phyloP scores from a whole-genome alignment of 2,888 invertebrate genomes.

The Malthinus seriepunctatus region DNA sequence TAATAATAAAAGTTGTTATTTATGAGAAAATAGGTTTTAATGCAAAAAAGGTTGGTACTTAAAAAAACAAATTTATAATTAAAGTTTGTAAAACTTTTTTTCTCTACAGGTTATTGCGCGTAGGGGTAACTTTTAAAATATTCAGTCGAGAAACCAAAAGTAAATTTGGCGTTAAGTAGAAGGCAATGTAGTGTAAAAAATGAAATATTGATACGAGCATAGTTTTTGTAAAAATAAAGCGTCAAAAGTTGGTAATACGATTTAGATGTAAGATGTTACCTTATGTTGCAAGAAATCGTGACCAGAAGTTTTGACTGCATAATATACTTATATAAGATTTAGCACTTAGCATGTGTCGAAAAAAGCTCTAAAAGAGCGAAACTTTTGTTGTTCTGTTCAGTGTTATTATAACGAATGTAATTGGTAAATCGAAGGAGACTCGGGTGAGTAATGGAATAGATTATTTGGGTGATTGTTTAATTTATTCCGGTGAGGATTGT shows the following conservation, averaged over 20 bases:
- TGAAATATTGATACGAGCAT: slow-evolving; percentile 37
- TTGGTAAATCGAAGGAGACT: slow-evolving; percentile 35
- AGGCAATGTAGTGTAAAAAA: slow-evolving; percentile 22
- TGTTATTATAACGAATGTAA: slow-evolving; percentile 31
- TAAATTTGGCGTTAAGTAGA: too few relatives aligned
- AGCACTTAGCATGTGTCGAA: slow-evolving; percentile 33
- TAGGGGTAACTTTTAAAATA: too few relatives aligned
- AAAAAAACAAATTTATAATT: too few relatives aligned
- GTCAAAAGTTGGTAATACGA: slow-evolving; percentile 50
- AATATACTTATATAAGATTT: slow-evolving; percentile 52
- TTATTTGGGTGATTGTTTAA: slow-evolving; percentile 34
- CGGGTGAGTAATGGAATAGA: slow-evolving; percentile 32
- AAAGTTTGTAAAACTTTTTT: too few relatives aligned
- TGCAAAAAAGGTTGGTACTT: too few relatives aligned
- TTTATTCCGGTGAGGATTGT: slow-evolving; percentile 27
- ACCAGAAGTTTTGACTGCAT: slow-evolving; percentile 53
- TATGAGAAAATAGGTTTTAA: too few relatives aligned
- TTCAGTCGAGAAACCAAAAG: too few relatives aligned
- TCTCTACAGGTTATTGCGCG: too few relatives aligned
- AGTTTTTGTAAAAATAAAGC: slow-evolving; percentile 39
- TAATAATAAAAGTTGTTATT: too few relatives aligned
- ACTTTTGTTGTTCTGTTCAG: slow-evolving; percentile 9
- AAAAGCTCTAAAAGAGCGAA: slow-evolving; percentile 26
- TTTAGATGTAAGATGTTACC: slow-evolving; percentile 53
- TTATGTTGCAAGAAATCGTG: slow-evolving; percentile 52